Evolutionary conservation across 2,113 vertebrate species (phyloP).

Genomic region (Typhlomys cinereus): DNA sequence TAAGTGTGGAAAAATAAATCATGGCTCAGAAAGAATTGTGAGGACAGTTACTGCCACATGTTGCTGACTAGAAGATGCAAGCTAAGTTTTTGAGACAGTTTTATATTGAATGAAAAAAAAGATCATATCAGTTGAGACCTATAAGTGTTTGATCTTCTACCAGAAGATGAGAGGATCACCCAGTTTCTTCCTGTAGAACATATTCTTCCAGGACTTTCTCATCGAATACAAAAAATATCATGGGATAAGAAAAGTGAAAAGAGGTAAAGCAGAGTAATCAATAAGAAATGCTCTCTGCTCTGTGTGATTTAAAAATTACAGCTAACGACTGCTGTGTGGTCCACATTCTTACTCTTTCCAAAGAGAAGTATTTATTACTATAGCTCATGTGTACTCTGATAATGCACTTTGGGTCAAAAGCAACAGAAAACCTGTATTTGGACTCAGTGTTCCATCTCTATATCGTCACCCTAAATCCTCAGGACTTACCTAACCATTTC

Average conservation of each 20-base stretch:
- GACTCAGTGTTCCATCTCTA: not conserved
- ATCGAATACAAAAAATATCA: not conserved
- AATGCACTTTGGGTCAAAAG: not conserved
- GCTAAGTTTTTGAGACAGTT: not conserved
- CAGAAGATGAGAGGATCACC: not conserved
- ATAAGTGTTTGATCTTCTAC: not conserved
- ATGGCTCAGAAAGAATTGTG: not conserved
- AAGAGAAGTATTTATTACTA: not conserved
- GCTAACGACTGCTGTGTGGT: fast-evolving
- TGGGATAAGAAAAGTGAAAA: not conserved
- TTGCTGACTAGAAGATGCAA: not conserved
- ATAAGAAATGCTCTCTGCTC: not conserved
- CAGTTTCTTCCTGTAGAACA: not conserved
- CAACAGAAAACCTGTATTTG: not conserved
- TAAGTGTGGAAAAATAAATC: not conserved
- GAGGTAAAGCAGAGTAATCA: not conserved
- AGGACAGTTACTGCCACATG: not conserved
- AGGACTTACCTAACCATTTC: not conserved
- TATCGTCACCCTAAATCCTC: not conserved
- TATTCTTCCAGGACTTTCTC: not conserved
- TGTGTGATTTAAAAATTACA: not conserved
- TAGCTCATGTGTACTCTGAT: not conserved
- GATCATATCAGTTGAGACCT: not conserved
- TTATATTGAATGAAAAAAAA: not conserved
- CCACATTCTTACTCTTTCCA: not conserved